Percentiles rank a stretch among this genome's conserved stretches.
Evolutionary conservation across 2,888 invertebrate species (phyloP).

Genomic region (Drosophila meridiana): DNA sequence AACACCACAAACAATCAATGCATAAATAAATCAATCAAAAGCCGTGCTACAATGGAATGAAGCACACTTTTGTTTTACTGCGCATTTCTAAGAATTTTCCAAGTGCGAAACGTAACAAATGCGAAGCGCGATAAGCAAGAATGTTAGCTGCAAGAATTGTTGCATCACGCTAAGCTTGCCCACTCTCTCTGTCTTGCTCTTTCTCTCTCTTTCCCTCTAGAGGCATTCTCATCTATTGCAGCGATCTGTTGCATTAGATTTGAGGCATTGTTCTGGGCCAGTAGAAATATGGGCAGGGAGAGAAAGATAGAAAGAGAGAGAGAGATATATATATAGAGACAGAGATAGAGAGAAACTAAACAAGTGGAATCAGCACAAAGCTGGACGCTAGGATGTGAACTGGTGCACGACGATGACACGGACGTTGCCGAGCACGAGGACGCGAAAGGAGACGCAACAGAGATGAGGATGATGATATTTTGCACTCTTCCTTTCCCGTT

Average conservation of each 20-base stretch:
- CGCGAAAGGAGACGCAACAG: not conserved
- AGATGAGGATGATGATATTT: slow-evolving; percentile 6
- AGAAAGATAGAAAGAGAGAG: not conserved
- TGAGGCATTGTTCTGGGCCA: slow-evolving; percentile 38
- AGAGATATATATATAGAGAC: not conserved
- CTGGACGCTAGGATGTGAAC: not conserved
- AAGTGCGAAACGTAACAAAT: not conserved
- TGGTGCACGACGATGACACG: not conserved
- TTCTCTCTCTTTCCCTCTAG: slow-evolving; percentile 13
- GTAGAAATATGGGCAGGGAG: not conserved
- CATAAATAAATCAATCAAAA: not conserved
- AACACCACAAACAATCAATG: too few relatives aligned
- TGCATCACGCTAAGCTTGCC: not conserved
- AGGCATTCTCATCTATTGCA: slow-evolving; percentile 19
- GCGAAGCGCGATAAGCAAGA: slow-evolving; percentile 10
- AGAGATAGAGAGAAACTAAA: slow-evolving; percentile 11
- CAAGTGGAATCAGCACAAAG: slow-evolving; percentile 29
- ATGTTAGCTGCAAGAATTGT: slow-evolving; percentile 6
- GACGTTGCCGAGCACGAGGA: not conserved
- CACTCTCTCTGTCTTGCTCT: too few relatives aligned
- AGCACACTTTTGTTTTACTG: not conserved
- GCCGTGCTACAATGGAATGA: not conserved
- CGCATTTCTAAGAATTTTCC: not conserved
- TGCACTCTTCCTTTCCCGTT: not conserved
- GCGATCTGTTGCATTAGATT: slow-evolving; percentile 52